Evolutionary conservation across 2,113 vertebrate species (phyloP).

Genomic region (Craseonycteris thonglongyai): DNA sequence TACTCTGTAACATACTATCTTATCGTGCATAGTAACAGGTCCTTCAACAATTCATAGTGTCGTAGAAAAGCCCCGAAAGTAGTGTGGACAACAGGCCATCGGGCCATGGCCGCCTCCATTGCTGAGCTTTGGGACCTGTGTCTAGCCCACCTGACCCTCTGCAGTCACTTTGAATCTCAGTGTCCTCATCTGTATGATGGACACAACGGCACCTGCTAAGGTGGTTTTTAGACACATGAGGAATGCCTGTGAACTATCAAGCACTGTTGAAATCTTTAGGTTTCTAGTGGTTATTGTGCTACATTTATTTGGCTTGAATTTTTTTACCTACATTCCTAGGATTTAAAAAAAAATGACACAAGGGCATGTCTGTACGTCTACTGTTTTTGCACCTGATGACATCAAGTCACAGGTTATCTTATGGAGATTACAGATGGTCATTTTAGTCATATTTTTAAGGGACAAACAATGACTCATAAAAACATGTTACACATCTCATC

Average conservation of each 20-base stretch:
- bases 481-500: background rate
- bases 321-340: background rate
- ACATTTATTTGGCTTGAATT: background rate
- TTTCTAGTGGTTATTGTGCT: background rate
- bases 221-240: background rate
- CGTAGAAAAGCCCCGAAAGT: background rate
- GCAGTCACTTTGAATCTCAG: background rate
- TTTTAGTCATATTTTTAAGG: background rate
- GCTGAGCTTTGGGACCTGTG: background rate
- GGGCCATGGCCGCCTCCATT: accelerated
- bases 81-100: background rate
- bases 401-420: background rate
- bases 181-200: background rate
- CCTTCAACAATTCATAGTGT: background rate
- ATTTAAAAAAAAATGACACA: background rate
- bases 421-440: background rate
- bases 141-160: background rate
- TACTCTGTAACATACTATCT: background rate
- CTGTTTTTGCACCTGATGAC: background rate
- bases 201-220: accelerated
- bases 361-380: background rate
- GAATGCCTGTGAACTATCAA: background rate
- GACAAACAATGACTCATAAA: background rate
- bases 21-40: background rate
- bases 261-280: background rate